Conservation (phyloP, 2,113 vertebrate species). For the Sceloporus tristichus region DNA sequence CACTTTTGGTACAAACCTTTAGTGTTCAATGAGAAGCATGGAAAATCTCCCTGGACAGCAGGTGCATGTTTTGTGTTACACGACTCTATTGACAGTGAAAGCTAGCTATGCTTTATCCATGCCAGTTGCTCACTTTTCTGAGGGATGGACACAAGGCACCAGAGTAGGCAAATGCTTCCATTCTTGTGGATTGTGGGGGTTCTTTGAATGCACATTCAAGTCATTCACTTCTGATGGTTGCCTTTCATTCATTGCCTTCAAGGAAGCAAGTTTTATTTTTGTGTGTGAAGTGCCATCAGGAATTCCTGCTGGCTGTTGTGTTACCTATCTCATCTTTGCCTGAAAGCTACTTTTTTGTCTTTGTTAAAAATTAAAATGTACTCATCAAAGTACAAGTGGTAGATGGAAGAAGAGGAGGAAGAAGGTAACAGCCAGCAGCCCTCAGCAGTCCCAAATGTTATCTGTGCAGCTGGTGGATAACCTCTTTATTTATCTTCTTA, state of each 20-base stretch:
- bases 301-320: slow-evolving; percentile 27
- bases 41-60: background rate
- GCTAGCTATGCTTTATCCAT: background rate
- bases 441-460: slow-evolving; percentile 7
- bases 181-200: background rate
- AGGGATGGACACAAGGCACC: background rate
- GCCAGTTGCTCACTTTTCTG: background rate
- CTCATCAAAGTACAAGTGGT: slow-evolving; percentile 25
- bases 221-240: background rate
- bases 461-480: slow-evolving; percentile 32
- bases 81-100: background rate
- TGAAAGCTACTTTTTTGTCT: slow-evolving; percentile 24
- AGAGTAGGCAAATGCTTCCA: too few relatives aligned
- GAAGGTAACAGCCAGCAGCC: background rate
- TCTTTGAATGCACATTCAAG: background rate
- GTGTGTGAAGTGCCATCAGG: slow-evolving; percentile 5
- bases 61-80: background rate
- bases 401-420: slow-evolving; percentile 21
- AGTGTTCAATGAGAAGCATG: background rate
- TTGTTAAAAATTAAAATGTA: slow-evolving; percentile 50
- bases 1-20: background rate
- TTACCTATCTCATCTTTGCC: background rate
- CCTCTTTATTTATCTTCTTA: slow-evolving; percentile 59
- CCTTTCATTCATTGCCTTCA: background rate
- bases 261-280: slow-evolving; percentile 18